phyloP scores from a whole-genome alignment of 2,797 vertebrate species.

The Halcyon chelicuti region DNA sequence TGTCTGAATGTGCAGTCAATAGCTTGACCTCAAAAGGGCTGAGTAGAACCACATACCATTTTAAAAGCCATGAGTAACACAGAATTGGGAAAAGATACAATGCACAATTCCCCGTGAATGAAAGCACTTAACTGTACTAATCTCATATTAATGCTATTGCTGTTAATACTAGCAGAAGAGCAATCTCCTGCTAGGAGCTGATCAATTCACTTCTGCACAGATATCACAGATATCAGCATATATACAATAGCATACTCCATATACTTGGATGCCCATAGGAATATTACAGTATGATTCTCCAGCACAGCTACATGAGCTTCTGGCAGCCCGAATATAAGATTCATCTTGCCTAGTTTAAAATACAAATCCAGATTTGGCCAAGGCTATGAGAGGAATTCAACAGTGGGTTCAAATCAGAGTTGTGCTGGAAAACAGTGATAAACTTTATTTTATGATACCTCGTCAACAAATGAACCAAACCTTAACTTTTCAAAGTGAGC shows the following conservation, averaged over 20 bases:
- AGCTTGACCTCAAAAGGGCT: background rate
- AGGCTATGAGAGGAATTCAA: background rate
- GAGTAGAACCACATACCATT: background rate
- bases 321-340: background rate
- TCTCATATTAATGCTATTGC: background rate
- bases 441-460: background rate
- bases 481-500: background rate
- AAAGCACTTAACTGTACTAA: background rate
- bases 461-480: background rate
- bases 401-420: background rate
- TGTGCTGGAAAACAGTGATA: background rate
- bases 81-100: background rate
- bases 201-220: background rate
- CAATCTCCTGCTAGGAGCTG: background rate
- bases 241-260: background rate
- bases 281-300: background rate
- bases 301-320: background rate
- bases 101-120: background rate
- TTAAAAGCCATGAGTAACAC: slow-evolving; percentile 14
- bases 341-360: background rate
- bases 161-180: background rate
- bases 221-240: background rate
- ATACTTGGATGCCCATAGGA: background rate
- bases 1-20: background rate
- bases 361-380: background rate